Conservation (phyloP, 2,797 vertebrate genomes). For the Chelon auratus region DNA sequence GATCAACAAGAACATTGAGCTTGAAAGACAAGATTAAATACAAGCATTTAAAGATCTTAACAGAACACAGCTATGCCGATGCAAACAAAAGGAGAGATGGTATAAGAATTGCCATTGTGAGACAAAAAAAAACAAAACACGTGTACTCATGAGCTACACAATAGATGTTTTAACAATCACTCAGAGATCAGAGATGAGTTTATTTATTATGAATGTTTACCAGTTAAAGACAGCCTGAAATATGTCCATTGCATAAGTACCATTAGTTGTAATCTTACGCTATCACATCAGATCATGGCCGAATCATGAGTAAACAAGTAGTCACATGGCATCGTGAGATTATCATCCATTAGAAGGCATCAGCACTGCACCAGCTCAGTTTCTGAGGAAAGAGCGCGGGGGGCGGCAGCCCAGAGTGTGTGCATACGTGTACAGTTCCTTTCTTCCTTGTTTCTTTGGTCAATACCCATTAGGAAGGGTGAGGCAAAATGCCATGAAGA, state of each 20-base stretch:
- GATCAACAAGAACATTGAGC: background rate
- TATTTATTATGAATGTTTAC: too few relatives aligned
- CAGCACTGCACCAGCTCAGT: conserved; percentile 10
- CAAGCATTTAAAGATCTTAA: background rate
- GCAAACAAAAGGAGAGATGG: background rate
- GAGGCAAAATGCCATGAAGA: conserved; percentile 37
- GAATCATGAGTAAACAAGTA: background rate
- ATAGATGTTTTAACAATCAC: too few relatives aligned
- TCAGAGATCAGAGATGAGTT: too few relatives aligned
- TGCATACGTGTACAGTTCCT: conserved; percentile 26
- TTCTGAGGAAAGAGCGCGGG: conserved; percentile 20
- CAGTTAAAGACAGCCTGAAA: too few relatives aligned
- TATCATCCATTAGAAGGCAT: conserved; percentile 48
- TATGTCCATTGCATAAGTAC: background rate
- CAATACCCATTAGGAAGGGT: conserved; percentile 70
- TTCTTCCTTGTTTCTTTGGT: conserved; percentile 52
- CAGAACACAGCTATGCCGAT: background rate
- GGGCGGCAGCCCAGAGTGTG: conserved; percentile 12
- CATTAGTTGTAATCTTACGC: background rate
- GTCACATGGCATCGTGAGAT: conserved; percentile 22
- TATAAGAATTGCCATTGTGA: background rate
- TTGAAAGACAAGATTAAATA: background rate
- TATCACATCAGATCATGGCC: background rate
- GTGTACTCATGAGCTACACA: too few relatives aligned
- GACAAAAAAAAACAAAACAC: too few relatives aligned